phyloP scores from a whole-genome alignment of 2,888 invertebrate genomes.

The Leuctra nigra region DNA sequence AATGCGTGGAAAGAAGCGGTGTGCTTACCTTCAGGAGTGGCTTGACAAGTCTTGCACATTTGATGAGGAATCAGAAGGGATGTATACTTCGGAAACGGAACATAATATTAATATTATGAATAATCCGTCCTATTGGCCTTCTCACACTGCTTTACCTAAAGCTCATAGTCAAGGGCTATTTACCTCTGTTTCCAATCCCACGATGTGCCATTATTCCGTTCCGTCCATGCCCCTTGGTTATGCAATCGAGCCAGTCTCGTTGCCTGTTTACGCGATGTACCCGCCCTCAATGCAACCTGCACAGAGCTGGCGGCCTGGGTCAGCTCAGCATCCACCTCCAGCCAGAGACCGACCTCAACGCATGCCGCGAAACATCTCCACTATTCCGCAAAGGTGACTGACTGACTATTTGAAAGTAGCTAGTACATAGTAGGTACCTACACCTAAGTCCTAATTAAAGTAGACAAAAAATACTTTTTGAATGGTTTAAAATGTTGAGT shows the following conservation, averaged over 20 bases:
- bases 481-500: too few relatives aligned
- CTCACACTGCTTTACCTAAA: conserved; percentile 11
- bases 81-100: conserved; percentile 11
- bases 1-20: conserved; percentile 39
- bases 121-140: conserved; percentile 17
- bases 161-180: conserved; percentile 42
- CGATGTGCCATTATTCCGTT: conserved; percentile 40
- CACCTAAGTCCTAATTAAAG: too few relatives aligned
- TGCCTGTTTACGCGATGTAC: conserved; percentile 55
- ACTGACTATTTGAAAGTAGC: too few relatives aligned
- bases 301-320: background rate
- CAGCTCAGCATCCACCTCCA: background rate
- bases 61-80: conserved; percentile 41
- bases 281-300: conserved; percentile 38
- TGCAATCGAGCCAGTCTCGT: conserved; percentile 54
- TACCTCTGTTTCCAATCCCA: conserved; percentile 43
- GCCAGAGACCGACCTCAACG: background rate
- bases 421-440: too few relatives aligned
- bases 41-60: conserved; percentile 41
- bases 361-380: background rate
- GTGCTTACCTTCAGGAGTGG: conserved; percentile 47
- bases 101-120: background rate
- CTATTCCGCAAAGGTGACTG: too few relatives aligned
- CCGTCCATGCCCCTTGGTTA: conserved; percentile 40
- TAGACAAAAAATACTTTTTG: too few relatives aligned